These are phyloP conservation scores for Oreochromis tanganicae DNA, from an alignment of 2,113 vertebrate genomes.

Conservation along the genomic window DNA sequence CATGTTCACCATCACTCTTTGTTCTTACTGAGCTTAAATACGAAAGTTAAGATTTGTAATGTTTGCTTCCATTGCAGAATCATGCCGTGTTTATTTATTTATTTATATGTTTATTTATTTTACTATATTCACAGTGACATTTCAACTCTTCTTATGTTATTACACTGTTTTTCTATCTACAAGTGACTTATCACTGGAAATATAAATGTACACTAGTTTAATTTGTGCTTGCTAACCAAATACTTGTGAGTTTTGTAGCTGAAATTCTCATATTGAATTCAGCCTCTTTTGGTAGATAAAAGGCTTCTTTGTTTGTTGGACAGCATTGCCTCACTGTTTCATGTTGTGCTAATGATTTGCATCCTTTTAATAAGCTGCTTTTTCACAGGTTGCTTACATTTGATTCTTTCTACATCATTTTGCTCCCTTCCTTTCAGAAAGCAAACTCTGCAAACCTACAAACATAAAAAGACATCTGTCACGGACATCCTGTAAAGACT, in stretches of 20 bases:
- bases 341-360: background rate
- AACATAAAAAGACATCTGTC: background rate
- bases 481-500: too few species aligned
- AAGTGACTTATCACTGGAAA: background rate
- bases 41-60: background rate
- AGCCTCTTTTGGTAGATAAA: background rate
- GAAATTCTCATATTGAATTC: background rate
- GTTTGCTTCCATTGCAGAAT: background rate
- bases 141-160: background rate
- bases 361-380: background rate
- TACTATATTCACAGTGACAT: background rate
- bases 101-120: background rate
- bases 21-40: background rate
- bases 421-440: background rate
- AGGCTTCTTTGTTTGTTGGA: background rate
- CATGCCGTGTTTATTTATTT: background rate
- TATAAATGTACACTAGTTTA: background rate
- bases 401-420: background rate
- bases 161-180: background rate
- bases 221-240: accelerated
- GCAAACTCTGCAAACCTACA: background rate
- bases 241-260: background rate
- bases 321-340: accelerated
- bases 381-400: background rate
- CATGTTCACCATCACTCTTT: background rate